These are phyloP conservation scores for Samia ricini DNA, from an alignment of 1,140 invertebrate species.

Conservation along the genomic window DNA sequence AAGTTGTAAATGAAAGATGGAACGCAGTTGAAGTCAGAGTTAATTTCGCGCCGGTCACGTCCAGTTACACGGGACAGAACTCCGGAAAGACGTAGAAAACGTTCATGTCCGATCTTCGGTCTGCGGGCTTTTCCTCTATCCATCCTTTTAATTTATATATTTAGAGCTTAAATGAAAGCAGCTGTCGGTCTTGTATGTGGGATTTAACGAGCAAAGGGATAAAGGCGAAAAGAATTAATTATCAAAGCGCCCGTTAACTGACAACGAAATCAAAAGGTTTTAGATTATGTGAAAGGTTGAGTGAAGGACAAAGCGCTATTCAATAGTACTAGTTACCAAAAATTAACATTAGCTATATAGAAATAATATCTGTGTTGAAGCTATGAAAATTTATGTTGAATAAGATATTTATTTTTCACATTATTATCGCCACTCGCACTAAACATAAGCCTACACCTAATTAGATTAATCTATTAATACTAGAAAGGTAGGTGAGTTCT, in stretches of 20 bases:
- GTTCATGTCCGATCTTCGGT: neutral
- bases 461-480: too few species aligned
- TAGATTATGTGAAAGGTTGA: neutral
- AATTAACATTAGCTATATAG: neutral
- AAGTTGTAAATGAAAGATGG: neutral
- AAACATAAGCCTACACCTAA: too few species aligned
- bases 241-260: neutral
- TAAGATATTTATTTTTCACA: too few species aligned
- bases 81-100: conserved; percentile 28
- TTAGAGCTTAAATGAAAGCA: neutral
- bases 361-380: neutral
- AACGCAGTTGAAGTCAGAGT: conserved; percentile 17
- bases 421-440: too few species aligned
- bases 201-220: neutral
- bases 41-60: conserved; percentile 36
- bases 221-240: neutral
- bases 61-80: conserved; percentile 15
- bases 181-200: neutral
- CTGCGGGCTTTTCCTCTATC: neutral
- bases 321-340: too few species aligned
- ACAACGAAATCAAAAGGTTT: neutral
- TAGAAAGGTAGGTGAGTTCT: too few species aligned
- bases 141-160: neutral
- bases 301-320: neutral
- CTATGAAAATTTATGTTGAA: too few species aligned